phyloP scores from a whole-genome alignment of 2,888 invertebrate species.

The Pemphredon lugubris region DNA sequence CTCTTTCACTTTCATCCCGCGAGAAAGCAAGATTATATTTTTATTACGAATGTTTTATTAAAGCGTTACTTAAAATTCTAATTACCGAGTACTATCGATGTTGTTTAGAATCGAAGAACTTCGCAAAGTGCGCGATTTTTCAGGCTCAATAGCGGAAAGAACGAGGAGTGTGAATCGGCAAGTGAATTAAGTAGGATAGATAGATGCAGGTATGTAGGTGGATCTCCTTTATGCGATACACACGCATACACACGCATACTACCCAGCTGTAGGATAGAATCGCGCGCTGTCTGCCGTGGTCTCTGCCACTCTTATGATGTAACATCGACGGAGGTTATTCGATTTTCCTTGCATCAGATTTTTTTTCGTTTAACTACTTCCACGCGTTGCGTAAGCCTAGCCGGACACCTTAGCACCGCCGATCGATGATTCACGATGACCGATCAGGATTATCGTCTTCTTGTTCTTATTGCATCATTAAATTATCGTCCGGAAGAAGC shows the following conservation, averaged over 20 bases:
- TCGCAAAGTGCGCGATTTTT: too few relatives aligned
- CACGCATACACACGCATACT: background rate
- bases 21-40: too few relatives aligned
- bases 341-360: conserved; percentile 7
- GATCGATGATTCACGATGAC: background rate
- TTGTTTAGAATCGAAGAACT: too few relatives aligned
- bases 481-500: background rate
- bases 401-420: background rate
- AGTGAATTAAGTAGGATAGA: too few relatives aligned
- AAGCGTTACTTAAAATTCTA: too few relatives aligned
- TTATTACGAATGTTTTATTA: too few relatives aligned
- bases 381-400: conserved; percentile 19
- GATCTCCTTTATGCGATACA: too few relatives aligned
- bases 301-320: conserved; percentile 14
- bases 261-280: background rate
- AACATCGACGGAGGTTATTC: conserved; percentile 15
- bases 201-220: too few relatives aligned
- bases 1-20: too few relatives aligned
- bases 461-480: conserved; percentile 2
- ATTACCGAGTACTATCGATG: too few relatives aligned
- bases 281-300: background rate
- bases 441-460: conserved; percentile 7
- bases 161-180: too few relatives aligned
- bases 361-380: background rate
- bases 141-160: too few relatives aligned